Base-by-base conservation (phyloP, 2,888 invertebrate genomes). In the Anaspis maculata region DNA sequence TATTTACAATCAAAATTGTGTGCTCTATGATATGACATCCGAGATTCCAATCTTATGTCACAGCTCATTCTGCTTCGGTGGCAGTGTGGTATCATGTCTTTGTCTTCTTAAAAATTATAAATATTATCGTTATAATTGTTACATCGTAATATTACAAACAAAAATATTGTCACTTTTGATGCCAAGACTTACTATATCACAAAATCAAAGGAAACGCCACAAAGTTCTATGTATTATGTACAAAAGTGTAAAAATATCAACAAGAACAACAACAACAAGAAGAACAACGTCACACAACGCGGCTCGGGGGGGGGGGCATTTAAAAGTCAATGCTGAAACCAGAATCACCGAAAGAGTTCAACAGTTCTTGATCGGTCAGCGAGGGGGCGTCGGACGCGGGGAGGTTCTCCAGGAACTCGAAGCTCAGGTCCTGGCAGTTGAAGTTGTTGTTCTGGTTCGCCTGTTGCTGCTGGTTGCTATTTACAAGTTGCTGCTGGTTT, bases 391-490 rank as follows among this genome's bases (percentile, higher is more conserved):
- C 87, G 30, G 76, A 74, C 48, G 82, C 71, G 34, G 82, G 79
- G 62, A 89, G 74, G 67, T 81, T 83, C 63, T 89, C 89, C 41
- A 88, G 73, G 69, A 88, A 86, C 71, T 89, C 88, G 52, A 89
- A 75, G 64, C 78, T 82, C 65, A 89, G 82, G 66, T 88, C 85
- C 41, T 72, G 63, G 34, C 70, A 68, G 41, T 69, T 70, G 52
- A 71, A 62, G 51, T 70, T 51, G 30, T 51, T 59, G 25, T 41
- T 49, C 28, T 49, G 52, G 27, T 51, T 49, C n/a, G n/a, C n/a
- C n/a, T n/a, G n/a, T n/a, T n/a, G n/a, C 35, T 42, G 35, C 44
- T 45, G 32, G 22, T 38, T 56, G 39, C 52, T 58, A 52, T 63
- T 52, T 41, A 54, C 62, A 36, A 60, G 52, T 52, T 62, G 48